Base-by-base conservation (phyloP, 92 coral and sea anemone genomes). In the Bergia sp. region DNA sequence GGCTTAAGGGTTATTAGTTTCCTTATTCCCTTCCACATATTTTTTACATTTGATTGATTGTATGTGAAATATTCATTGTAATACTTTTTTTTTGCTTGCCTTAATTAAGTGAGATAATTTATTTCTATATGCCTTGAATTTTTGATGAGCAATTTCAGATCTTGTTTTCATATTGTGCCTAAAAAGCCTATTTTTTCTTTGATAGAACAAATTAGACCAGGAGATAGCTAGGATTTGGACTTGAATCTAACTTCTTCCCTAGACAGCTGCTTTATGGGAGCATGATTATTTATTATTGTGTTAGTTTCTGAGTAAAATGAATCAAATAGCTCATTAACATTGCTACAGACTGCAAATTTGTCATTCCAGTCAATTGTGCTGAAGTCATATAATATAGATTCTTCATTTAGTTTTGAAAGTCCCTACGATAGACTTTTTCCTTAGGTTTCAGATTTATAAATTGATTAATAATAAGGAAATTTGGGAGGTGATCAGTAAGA, bases 141-240 rank as follows among this genome's bases (percentile, higher is more conserved):
- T 29, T 29, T 29, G 29, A 29, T 18, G 65, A 57, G 10, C 65
- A 57, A 18, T 10, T 57, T 57, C 65, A 57, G 1, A 9, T 57
- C 65, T 57, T 57, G 65, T 57, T 57, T 18, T 57, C 2, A 57
- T 57, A 15, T 55, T 7, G 15, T 55, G 64, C 15, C 15, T 55
- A 55, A 55, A 55, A 7, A 55, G 64, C 64, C 64, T 55, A 55
- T 15, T 55, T 55, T 55, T 55, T 55, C 42, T 16, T 80, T 71
- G 8, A 86, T 85, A 13, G 94, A 92, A 4, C 38, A 58, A 73
- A 71, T 86, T 10, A 92, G 71, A 3, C 77, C 92, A 20, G 65
- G 37, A 90, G 29, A 89, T 77, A 92, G 81, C 92, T 88, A 92
- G 3, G 94, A 92, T 82, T 92, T 82, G 23, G 88, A 29, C 12